Base-by-base conservation (phyloP, 2,113 vertebrate species). In the Etheostoma spectabile region DNA sequence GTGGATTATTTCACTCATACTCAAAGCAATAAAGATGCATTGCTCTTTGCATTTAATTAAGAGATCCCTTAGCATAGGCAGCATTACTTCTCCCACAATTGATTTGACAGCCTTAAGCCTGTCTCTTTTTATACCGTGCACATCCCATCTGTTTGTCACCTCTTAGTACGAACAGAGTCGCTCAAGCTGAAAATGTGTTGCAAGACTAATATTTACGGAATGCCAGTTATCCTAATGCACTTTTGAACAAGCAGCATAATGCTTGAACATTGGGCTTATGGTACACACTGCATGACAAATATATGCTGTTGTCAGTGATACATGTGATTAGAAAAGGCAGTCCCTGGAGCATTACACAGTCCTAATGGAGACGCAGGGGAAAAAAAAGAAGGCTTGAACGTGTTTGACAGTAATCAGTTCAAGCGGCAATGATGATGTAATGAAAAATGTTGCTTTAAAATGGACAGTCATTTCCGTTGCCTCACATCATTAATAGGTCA, bases 181-280 rank as follows among this genome's bases (percentile, higher is more conserved):
- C 74, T 92, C 79, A 59, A 73, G 85, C 88, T 90, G 88, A 92
- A 92, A 93, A 92, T 91, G 76, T 84, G 79, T 84, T 84, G 85
- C 85, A 82, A 83, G 77, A 83, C 88, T 88, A 92, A 93, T 93
- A 92, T 91, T 93, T 88, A 89, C 42, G 59, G 86, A 92, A 93
- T 84, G 74, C 48, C 62, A 90, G 84, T 73, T 80, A 90, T 90
- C 72, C 72, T 88, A 88, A 90, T 89, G 84, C 80, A 79, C 52
- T 77, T 55, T 65, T 15, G 76, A 75, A 79, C 75, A 82, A 22
- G 70, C 61, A 81, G 80, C 67, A 74, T 70, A 80, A 80, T 74
- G 75, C 84, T 69, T 72, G 59, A 88, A 85, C 82, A 75, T 46
- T 57, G 52, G 77, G 85, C 80, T 86, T 75, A 81, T 86, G 79